phyloP scores from a whole-genome alignment of 2,888 invertebrate genomes.

The Alloplasta piceator region DNA sequence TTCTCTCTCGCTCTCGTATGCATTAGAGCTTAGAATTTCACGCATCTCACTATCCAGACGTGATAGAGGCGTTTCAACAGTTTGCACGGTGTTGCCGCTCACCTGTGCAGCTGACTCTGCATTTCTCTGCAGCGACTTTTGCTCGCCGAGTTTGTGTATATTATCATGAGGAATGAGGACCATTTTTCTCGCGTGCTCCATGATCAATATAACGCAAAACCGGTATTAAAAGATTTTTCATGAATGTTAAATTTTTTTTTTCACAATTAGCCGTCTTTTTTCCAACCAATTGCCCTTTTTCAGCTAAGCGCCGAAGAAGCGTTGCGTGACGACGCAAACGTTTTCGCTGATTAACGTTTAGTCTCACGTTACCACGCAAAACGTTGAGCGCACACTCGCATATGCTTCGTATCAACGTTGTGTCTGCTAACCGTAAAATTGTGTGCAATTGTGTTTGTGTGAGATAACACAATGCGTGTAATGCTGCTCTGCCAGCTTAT shows the following conservation, averaged over 20 bases:
- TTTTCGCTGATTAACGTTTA: not conserved
- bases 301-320: not conserved
- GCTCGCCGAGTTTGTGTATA: conserved; percentile 8
- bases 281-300: not conserved
- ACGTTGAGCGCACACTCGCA: conserved; percentile 22
- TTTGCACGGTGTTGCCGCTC: no score
- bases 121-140: no score
- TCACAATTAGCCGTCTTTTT: not conserved
- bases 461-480: conserved; percentile 7
- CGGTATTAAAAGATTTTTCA: not conserved
- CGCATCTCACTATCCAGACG: no score
- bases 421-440: not conserved
- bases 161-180: conserved; percentile 3
- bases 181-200: conserved; percentile 35
- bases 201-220: conserved; percentile 3
- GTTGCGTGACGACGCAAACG: not conserved
- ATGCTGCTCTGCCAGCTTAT: not conserved
- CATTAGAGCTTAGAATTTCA: conserved; percentile 15
- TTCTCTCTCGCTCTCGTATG: conserved; percentile 25
- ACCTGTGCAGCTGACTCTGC: no score
- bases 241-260: not conserved
- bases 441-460: not conserved
- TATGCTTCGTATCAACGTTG: not conserved
- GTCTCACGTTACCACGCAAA: not conserved
- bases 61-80: no score